Evolutionary conservation across 2,797 vertebrate species (phyloP), one percentile per base, ranked within the genome.

Genomic region (Malacoctenus gilli): DNA sequence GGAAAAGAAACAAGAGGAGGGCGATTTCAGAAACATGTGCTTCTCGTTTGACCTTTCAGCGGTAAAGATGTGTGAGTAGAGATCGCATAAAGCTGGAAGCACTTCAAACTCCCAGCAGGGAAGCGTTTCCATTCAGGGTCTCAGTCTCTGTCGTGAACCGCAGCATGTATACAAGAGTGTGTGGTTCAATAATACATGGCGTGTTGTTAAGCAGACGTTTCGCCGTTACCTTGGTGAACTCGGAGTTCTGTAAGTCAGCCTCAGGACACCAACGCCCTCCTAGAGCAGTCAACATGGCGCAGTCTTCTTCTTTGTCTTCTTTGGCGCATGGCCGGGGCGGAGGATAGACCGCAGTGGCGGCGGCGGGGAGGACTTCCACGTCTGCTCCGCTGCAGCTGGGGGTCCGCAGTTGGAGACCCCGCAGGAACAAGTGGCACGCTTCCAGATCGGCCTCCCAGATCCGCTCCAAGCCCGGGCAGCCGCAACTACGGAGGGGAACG

Each of bases 391-490:
- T 72, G 80, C 80, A 75, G 77, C 79, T 86, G 23, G 64, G 55
- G 5, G 92, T 90, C 60, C 89, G 89, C 65, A 94, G 77, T 71
- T 93, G 90, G 65, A 94, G 87, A 15, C 88, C 90, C 65, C 75
- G 90, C 39, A 95, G 59, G 62, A 95, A 89, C 50, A 96, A 80
- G 81, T 88, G 92, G 80, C 96, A 97, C 1, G 93, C 90, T 81
- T 98, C 94, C 83, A 95, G 84, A 84, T 96, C 95, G 2, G 94
- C 93, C 77, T 94, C 93, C 93, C 94, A 96, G 70, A 96, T 91
- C 71, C 87, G 89, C 68, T 91, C 91, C 77, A 96, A 77, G 49
- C 90, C 89, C 0, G 91, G 90, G 75, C 89, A 93, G 54, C 86
- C 51, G 1, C 89, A 93, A 70, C 95, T 96, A 71, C 53, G n/a